Base-by-base conservation (phyloP, 2,888 invertebrate species). In the Tridacna crocea region DNA sequence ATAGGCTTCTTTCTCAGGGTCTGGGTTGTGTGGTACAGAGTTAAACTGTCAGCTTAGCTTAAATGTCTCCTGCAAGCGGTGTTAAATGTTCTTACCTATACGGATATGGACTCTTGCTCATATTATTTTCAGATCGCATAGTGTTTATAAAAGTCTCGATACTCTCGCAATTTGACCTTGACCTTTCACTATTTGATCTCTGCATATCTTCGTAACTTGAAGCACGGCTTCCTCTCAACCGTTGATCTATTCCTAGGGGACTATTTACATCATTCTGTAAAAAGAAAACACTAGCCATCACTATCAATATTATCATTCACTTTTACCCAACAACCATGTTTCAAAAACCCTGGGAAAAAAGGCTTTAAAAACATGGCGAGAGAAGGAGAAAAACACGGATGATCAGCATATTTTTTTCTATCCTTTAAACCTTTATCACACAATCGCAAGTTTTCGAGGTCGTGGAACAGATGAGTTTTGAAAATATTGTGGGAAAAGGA, bases 91-190 rank as follows among this genome's bases (percentile, higher is more conserved):
- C 51, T 47, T 51, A 70, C 70, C 70, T 70, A 19, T 70, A 70
- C 15, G 86, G 88, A 55, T 88, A 88, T 3, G 83, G 87, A 72
- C 80, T 82, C 63, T 75, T 77, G 0, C 72, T 73, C 17, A 46
- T 72, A 26, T 72, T 83, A 27, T 83, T 82, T 51, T 84, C 88
- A 26, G 80, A 80, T 22, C 82, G 72, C 75, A 88, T 77, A 51
- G 84, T 84, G 19, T 75, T 66, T 13, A 90, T 60, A 73, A 88
- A 87, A 4, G 83, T 72, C 27, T 89, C 87, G 55, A 90, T 82
- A 0, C 86, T 85, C 46, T 61, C 72, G 47, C 70, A 22, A 48
- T 48, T 70, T 47, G 77, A 63, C 22, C 51, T 47, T 10, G 75
- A 65, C 36, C 73, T 24, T 24, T 24, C 15, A 46, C 58, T 27